These are phyloP conservation scores for Xiphorhynchus elegans DNA, from an alignment of 2,113 vertebrate species.

Conservation along the genomic window DNA sequence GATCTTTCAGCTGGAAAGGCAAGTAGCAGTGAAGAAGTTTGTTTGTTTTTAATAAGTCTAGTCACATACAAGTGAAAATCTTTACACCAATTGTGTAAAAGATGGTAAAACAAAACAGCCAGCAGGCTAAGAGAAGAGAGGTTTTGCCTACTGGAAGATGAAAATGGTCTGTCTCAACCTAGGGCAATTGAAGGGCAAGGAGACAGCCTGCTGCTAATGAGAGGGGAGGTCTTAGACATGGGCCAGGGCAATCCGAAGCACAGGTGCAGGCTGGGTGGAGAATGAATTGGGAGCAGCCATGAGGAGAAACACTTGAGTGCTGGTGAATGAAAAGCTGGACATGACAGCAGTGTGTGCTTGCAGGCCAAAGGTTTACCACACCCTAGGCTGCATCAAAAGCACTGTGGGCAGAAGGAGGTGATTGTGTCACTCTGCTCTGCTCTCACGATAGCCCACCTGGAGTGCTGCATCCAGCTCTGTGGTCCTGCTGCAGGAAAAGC, in stretches of 20 bases:
- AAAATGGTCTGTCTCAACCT: not conserved
- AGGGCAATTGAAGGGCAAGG: not conserved
- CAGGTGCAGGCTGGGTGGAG: not conserved
- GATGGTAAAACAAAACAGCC: not conserved
- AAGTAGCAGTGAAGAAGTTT: not conserved
- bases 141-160: not conserved
- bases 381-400: not conserved
- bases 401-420: not conserved
- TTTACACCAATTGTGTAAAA: not conserved
- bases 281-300: not conserved
- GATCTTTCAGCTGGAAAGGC: not conserved
- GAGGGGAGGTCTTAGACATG: not conserved
- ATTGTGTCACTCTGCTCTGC: not conserved
- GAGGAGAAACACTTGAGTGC: not conserved
- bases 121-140: not conserved
- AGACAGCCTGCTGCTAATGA: not conserved
- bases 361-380: not conserved
- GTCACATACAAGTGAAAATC: not conserved
- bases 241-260: not conserved
- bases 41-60: not conserved
- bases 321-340: not conserved
- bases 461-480: not conserved
- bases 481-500: not conserved
- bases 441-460: not conserved
- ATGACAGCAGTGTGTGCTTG: not conserved